phyloP scores from a whole-genome alignment of 2,113 vertebrate species.

The Petrocephalus microphthalmus region DNA sequence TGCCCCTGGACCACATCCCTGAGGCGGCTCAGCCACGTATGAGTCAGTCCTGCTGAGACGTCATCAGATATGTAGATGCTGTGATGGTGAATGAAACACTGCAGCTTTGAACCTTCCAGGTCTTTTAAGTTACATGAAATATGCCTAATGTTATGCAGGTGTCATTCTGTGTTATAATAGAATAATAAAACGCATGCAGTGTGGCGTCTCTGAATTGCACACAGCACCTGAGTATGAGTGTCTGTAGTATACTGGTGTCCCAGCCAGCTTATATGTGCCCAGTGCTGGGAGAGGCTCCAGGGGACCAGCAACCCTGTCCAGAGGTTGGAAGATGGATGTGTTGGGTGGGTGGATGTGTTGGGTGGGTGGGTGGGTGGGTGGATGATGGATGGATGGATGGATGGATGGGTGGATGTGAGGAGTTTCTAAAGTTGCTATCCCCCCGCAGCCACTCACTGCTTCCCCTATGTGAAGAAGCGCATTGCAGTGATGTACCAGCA shows the following conservation, averaged over 20 bases:
- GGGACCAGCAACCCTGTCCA: neutral
- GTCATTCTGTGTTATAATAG: neutral
- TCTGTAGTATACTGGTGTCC: neutral
- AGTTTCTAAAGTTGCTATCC: too few species aligned
- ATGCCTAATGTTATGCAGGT: neutral
- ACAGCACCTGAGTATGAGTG: neutral
- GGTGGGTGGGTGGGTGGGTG: neutral
- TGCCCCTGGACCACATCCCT: neutral
- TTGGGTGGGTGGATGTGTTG: neutral
- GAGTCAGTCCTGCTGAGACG: neutral
- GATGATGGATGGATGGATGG: neutral
- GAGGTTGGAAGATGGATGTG: neutral
- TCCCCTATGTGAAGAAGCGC: conserved; percentile 94
- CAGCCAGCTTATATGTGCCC: neutral
- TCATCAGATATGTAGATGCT: neutral
- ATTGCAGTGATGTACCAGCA: conserved; percentile 98
- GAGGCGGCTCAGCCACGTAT: neutral
- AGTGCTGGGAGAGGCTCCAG: neutral
- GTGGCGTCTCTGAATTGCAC: neutral
- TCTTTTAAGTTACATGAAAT: neutral
- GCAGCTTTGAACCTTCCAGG: neutral
- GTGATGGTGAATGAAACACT: neutral
- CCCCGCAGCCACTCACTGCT: conserved; percentile 84
- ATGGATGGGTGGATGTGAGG: neutral
- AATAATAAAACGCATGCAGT: neutral